phyloP scores from a whole-genome alignment of 2,888 invertebrate genomes.

The Lissonota sp. region DNA sequence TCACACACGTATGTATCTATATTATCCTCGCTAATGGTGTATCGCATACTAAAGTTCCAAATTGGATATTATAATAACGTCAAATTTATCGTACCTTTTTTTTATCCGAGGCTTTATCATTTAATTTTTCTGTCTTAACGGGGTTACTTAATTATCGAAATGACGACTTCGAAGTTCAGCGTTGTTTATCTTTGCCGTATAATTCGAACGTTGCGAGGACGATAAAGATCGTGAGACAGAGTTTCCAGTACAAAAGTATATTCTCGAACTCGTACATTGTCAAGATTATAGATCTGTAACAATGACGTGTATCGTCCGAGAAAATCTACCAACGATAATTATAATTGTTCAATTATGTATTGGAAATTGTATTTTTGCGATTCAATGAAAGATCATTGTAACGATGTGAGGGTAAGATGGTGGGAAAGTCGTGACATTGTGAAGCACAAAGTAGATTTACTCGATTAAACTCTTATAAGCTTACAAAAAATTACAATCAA shows the following conservation, averaged over 20 bases:
- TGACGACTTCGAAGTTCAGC: slow-evolving; percentile 33
- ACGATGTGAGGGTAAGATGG: neutral
- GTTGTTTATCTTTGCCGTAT: slow-evolving; percentile 65
- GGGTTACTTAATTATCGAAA: slow-evolving; percentile 8
- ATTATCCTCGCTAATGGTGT: slow-evolving; percentile 28
- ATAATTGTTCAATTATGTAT: slow-evolving; percentile 25
- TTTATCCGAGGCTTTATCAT: slow-evolving; percentile 6
- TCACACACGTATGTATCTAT: slow-evolving; percentile 27
- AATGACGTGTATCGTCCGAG: slow-evolving; percentile 26
- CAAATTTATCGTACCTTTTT: slow-evolving; percentile 14
- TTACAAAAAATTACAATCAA: no score
- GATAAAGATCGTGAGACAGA: slow-evolving; percentile 62
- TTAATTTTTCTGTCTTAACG: slow-evolving; percentile 19
- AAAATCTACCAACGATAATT: slow-evolving; percentile 36
- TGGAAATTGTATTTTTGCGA: slow-evolving; percentile 35
- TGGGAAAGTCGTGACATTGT: slow-evolving; percentile 3
- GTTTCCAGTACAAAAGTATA: slow-evolving; percentile 39
- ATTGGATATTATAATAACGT: slow-evolving; percentile 31
- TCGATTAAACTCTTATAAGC: no score
- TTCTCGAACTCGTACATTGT: slow-evolving; percentile 27
- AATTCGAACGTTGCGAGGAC: slow-evolving; percentile 39
- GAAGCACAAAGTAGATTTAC: neutral
- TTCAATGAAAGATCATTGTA: slow-evolving; percentile 15
- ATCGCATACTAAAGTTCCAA: slow-evolving; percentile 30
- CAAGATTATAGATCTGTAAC: slow-evolving; percentile 9